These are phyloP conservation scores for Sorex fumeus DNA, from an alignment of 2,113 vertebrate genomes.

Conservation along the genomic window DNA sequence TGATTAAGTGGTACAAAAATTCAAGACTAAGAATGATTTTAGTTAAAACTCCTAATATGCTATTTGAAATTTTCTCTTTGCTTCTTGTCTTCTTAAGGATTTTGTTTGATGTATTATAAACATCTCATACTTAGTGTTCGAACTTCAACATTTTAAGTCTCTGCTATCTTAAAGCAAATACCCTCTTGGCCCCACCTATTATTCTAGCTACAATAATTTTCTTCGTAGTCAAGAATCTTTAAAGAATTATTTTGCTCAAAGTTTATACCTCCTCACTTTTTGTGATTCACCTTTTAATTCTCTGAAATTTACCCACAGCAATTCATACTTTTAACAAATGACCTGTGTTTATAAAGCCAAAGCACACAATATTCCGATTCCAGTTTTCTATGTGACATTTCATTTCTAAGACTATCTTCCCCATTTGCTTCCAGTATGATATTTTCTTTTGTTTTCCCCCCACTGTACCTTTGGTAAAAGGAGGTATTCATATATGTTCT, in stretches of 20 bases:
- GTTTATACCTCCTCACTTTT: not conserved
- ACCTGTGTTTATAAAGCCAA: not conserved
- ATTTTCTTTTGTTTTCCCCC: not conserved
- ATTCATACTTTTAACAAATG: not conserved
- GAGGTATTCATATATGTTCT: not conserved
- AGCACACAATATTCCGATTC: not conserved
- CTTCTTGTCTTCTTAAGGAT: not conserved
- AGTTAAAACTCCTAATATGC: not conserved
- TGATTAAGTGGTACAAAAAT: not conserved
- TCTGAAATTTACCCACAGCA: not conserved
- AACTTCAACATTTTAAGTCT: slow-evolving; percentile 8
- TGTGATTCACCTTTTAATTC: not conserved
- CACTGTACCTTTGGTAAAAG: not conserved
- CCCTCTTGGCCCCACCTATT: not conserved
- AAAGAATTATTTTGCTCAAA: not conserved
- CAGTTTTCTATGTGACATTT: slow-evolving; percentile 21
- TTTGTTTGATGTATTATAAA: slow-evolving; percentile 30
- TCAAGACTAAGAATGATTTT: not conserved
- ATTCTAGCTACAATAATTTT: not conserved
- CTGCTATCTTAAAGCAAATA: not conserved
- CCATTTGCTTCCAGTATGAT: not conserved
- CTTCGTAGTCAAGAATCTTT: not conserved
- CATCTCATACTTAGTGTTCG: not conserved
- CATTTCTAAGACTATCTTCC: not conserved
- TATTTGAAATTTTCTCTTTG: not conserved